Evolutionary conservation across 1,140 invertebrate species (phyloP), one percentile per base, ranked within the genome.

Genomic region (Rhagoletis zephyria): DNA sequence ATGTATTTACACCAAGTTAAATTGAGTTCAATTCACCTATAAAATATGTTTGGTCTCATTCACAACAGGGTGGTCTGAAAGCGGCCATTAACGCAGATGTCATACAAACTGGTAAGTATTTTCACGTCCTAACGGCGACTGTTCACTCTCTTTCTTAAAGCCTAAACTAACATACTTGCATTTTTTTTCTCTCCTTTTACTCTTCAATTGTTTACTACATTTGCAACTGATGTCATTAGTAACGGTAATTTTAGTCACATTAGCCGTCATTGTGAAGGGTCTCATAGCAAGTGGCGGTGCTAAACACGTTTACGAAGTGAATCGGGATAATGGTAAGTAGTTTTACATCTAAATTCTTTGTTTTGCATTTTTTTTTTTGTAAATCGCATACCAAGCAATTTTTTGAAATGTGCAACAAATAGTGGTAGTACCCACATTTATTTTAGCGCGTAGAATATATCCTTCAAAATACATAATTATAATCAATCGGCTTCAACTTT

Each of bases 41-140:
- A 30, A 30, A 30, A 30, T 30, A 30, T 30, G 30, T 30, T 30
- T 30, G 30, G 30, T 30, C 12, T 4, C n/a, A 9, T 14, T 63
- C 7, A 59, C 59, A 93, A 89, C 93, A 97, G 97, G 97, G 97
- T 88, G 97, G 97, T 61, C 93, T 98, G 70, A 96, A 97, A 91
- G 97, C 97, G 9, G 97, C 97, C 56, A 96, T 98, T 92, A 95
- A 96, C 90, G 97, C 97, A 14, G 98, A 98, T 91, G 96, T 97
- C 3, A 97, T 98, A 90, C 98, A 98, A 94, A 96, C 96, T 6
- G 74, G 74, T 81, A n/a, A 81, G 74, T 81, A 12, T 30, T 81
- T 56, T 10, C n/a, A 0, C 0, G 48, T 3, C n/a, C 6, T 30
- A 9, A 40, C 40, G 30, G 30, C 64, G 40, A 67, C 16, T 16